Base-by-base conservation (phyloP, 2,888 invertebrate genomes). In the Apamea crenata region DNA sequence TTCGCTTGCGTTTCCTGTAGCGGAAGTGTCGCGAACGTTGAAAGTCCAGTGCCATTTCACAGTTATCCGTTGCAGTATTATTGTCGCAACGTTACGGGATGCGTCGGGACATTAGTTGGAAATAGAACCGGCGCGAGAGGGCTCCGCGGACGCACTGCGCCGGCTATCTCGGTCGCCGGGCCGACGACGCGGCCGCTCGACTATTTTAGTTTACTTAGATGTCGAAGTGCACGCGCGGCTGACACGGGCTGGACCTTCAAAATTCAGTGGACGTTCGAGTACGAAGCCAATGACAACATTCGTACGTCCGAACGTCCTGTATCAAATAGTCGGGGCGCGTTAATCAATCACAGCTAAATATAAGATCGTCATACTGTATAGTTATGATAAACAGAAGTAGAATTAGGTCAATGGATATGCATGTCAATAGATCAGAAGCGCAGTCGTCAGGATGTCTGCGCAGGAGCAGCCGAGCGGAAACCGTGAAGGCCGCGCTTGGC, bases 191-290 rank as follows among this genome's bases (percentile, higher is more conserved):
- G 87, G 84, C 87, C 93, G 96, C 95, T 93, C 90, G 95, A 96
- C 96, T 97, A 96, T 97, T 97, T 97, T 96, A 90, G 97, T 96
- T 96, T 96, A 95, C 95, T 94, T 95, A 96, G 95, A 96, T 95
- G 96, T 96, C 96, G 96, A 96, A 96, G 96, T 96, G 96, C 96
- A 96, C 93, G 92, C 92, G 91, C 91, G 90, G 91, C 91, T 94
- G 94, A 94, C 95, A 94, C 92, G 92, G 84, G 91, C 90, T 91
- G 94, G 95, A 96, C 96, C 96, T 96, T 96, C 95, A 94, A 92
- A 92, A 93, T 87, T 88, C 82, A 82, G 81, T 87, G 87, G 85
- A 87, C 87, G 84, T 88, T 80, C 87, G 86, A 79, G 78, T 84
- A 79, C 82, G 83, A 76, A 88, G 87, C 88, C 90, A 92, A 93